Base-by-base conservation (phyloP, 2,888 invertebrate genomes). In the Netelia inedita region DNA sequence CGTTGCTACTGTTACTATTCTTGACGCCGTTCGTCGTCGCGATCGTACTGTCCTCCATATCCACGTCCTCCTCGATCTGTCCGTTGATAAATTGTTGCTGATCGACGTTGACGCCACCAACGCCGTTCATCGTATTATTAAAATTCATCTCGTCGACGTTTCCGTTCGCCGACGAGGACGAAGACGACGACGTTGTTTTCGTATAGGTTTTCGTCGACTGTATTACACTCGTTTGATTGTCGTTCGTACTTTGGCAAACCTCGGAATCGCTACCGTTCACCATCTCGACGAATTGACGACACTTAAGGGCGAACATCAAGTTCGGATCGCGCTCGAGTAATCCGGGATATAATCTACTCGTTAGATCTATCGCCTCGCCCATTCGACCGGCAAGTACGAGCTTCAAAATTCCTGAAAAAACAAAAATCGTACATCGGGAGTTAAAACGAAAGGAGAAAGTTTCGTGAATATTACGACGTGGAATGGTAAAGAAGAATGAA, bases 281-380 rank as follows among this genome's bases (percentile, higher is more conserved):
- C 98, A 99, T 99, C 95, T 99, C 99, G 55, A 99, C 98, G 95
- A 99, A 99, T 95, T 99, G 99, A 86, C 99, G 97, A 93, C 99
- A 99, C 94, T 99, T 99, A 92, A 99, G 96, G 95, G 98, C 97
- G 94, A 99, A 99, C 93, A 98, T 95, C 90, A 99, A 95, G 94
- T 98, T 98, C 89, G 96, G 96, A 94, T 99, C 98, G 81, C 96
- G 96, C 94, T 99, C 98, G 92, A 99, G 95, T 85, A 99, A 95
- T n/a, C 97, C 98, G 2, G 99, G 99, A 95, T 98, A 99, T 88
- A 98, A 95, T 90, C 97, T 96, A 93, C 97, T 96, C 83, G 99
- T 98, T 89, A 96, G 95, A 92, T 98, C 98, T 92, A 99, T 98
- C 86, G 99, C 99, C 94, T 99, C 98, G 75, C 98, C 98, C 96